These are phyloP conservation scores for Drosophila ustulata DNA, from an alignment of 2,888 invertebrate genomes.

Conservation along the genomic window DNA sequence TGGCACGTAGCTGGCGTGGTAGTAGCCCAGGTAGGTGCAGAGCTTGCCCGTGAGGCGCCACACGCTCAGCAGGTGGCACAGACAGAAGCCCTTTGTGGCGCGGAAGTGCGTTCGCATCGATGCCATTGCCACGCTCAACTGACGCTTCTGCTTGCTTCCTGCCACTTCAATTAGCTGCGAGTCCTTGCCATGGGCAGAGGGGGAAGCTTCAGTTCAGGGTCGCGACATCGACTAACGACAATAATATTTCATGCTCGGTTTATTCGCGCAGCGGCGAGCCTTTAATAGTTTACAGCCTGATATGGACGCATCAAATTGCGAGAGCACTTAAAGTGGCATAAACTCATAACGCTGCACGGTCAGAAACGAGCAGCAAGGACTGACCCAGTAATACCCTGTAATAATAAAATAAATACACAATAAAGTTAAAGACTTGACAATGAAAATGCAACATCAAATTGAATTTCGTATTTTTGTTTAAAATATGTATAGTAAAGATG, in stretches of 20 bases:
- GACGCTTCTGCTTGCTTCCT: background rate
- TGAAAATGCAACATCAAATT: too few species aligned
- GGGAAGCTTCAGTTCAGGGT: too few species aligned
- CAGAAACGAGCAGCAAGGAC: background rate
- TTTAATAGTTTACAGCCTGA: conserved; percentile 63
- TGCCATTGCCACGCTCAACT: conserved; percentile 46
- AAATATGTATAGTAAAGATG: too few species aligned
- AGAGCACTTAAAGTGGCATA: conserved; percentile 73
- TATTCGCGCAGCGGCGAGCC: conserved; percentile 50
- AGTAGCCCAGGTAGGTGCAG: conserved; percentile 60
- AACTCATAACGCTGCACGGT: conserved; percentile 41
- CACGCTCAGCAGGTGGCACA: conserved; percentile 60
- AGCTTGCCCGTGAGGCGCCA: conserved; percentile 47
- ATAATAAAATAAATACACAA: background rate
- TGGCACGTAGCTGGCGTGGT: conserved; percentile 46
- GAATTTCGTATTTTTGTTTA: too few species aligned
- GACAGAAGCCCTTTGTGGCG: conserved; percentile 55
- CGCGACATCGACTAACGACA: conserved; percentile 47
- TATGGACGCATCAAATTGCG: conserved; percentile 55
- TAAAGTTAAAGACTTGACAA: too few species aligned
- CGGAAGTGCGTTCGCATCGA: conserved; percentile 36
- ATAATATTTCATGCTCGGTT: conserved; percentile 74
- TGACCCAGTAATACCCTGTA: background rate
- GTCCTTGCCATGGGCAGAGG: background rate
- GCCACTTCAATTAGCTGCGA: conserved; percentile 33